Evolutionary conservation across 2,797 vertebrate species (phyloP).

Genomic region (Notamacropus eugenii): DNA sequence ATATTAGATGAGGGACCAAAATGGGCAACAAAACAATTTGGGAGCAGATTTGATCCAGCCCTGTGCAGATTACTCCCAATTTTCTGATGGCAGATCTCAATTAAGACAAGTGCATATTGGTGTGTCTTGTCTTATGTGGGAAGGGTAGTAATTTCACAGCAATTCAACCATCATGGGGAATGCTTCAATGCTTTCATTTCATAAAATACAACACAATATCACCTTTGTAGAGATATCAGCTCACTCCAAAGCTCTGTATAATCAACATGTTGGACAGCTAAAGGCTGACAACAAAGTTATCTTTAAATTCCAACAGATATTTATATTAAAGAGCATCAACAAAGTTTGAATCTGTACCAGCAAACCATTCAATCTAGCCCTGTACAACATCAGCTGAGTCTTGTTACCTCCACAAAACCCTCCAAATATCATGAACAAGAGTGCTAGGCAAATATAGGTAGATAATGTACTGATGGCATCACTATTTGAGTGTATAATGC

Average conservation of each 20-base stretch:
- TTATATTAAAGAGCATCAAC: slow-evolving; percentile 98
- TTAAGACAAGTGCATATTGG: slow-evolving; percentile 97
- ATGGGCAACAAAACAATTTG: slow-evolving; percentile 98
- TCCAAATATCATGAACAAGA: slow-evolving; percentile 95
- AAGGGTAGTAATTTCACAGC: slow-evolving; percentile 98
- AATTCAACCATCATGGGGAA: slow-evolving; percentile 98
- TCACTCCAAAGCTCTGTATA: slow-evolving; percentile 97
- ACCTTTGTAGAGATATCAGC: slow-evolving; percentile 99
- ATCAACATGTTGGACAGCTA: slow-evolving; percentile 99
- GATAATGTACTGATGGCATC: slow-evolving; percentile 86
- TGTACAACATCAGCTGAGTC: slow-evolving; percentile 97
- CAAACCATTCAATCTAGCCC: slow-evolving; percentile 97
- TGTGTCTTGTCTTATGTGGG: slow-evolving; percentile 98
- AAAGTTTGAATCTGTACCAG: slow-evolving; percentile 99
- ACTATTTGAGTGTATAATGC: slow-evolving; percentile 90
- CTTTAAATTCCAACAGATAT: slow-evolving; percentile 99
- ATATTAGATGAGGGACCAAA: slow-evolving; percentile 90
- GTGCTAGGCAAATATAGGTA: slow-evolving; percentile 83
- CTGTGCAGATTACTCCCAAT: slow-evolving; percentile 97
- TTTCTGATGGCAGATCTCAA: slow-evolving; percentile 96
- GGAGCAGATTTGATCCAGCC: slow-evolving; percentile 99
- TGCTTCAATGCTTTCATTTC: slow-evolving; percentile 97
- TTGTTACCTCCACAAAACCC: slow-evolving; percentile 85
- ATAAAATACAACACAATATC: slow-evolving; percentile 99
- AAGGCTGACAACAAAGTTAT: slow-evolving; percentile 97